Conservation (phyloP, 2,888 invertebrate genomes). For the Copidosoma aretas region DNA sequence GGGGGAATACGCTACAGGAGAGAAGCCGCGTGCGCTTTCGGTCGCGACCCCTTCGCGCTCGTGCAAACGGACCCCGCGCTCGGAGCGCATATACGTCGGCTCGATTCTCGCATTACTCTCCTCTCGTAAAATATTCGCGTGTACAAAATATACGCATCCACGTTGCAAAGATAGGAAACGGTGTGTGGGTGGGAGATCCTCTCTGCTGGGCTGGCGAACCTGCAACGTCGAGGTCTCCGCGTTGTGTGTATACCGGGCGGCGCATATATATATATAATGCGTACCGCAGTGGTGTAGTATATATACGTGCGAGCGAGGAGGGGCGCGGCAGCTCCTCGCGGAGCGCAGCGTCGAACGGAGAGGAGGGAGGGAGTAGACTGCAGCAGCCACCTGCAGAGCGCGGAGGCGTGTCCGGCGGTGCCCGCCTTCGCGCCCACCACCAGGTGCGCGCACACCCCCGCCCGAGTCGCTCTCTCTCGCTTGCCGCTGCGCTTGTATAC, state of each 20-base stretch:
- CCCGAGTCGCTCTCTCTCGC: not conserved
- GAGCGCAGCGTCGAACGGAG: not conserved
- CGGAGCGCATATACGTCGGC: no score
- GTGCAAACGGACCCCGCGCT: no score
- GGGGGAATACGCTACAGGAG: not conserved
- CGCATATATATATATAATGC: not conserved
- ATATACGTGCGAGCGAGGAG: slow-evolving; percentile 8
- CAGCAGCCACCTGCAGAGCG: slow-evolving; percentile 18
- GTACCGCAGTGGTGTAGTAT: not conserved
- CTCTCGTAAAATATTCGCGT: no score
- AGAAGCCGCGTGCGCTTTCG: no score
- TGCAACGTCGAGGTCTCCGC: slow-evolving; percentile 39
- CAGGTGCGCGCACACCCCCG: slow-evolving; percentile 14
- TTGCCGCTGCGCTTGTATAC: not conserved
- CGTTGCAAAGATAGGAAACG: no score
- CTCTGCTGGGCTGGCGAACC: slow-evolving; percentile 14
- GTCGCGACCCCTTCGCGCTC: no score
- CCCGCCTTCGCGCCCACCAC: slow-evolving; percentile 43
- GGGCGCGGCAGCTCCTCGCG: slow-evolving; percentile 8
- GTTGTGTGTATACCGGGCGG: slow-evolving; percentile 11
- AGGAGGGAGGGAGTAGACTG: slow-evolving; percentile 7
- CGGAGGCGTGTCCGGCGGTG: slow-evolving; percentile 41
- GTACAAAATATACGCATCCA: no score
- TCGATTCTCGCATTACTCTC: no score
- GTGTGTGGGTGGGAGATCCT: no score